Evolutionary conservation across 2,113 vertebrate species (phyloP).

Genomic region (Meriones unguiculatus): DNA sequence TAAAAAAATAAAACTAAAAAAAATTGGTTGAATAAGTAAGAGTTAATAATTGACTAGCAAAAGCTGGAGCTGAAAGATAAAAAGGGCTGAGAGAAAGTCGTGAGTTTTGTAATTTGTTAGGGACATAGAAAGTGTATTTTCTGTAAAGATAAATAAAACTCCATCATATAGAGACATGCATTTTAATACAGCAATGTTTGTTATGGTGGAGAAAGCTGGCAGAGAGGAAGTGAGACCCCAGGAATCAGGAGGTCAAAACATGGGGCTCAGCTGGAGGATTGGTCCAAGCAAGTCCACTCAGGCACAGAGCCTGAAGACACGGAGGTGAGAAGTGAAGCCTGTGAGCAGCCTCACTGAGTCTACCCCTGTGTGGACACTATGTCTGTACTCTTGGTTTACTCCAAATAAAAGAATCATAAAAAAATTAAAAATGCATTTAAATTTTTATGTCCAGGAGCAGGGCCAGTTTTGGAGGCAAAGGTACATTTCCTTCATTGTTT

Average conservation of each 20-base stretch:
- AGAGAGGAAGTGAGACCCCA: not conserved
- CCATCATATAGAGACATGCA: not conserved
- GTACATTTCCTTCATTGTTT: conserved; percentile 16
- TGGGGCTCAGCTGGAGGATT: not conserved
- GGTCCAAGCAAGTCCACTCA: not conserved
- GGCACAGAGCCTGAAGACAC: not conserved
- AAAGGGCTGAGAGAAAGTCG: not conserved
- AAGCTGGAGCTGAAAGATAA: conserved; percentile 3
- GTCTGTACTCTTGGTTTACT: not conserved
- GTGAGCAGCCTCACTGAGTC: not conserved
- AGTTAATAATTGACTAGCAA: not conserved
- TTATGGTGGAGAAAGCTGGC: not conserved
- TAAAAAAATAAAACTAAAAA: no score
- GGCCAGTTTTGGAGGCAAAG: not conserved
- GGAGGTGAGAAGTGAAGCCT: not conserved
- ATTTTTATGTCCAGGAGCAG: not conserved
- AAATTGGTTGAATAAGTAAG: not conserved
- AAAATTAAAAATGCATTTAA: not conserved
- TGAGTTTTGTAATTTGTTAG: not conserved
- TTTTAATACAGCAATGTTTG: not conserved
- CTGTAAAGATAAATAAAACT: not conserved
- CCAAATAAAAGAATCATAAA: not conserved
- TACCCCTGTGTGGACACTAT: not conserved
- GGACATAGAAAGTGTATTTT: not conserved
- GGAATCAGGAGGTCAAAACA: not conserved